These are phyloP conservation scores for Sphaeramia orbicularis DNA, from an alignment of 2,797 vertebrate genomes.

Conservation along the genomic window DNA sequence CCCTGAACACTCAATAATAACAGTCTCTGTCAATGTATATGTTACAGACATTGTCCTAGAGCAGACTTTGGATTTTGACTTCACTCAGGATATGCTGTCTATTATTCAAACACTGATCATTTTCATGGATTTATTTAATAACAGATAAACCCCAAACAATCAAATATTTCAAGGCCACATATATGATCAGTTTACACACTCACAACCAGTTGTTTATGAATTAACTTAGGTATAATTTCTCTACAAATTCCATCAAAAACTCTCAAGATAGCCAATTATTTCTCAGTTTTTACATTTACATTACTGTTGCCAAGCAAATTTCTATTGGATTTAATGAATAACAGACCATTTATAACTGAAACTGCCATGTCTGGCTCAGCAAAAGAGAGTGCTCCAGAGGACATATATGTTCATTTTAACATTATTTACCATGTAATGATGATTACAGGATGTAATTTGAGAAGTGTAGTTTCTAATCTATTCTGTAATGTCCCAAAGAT, in stretches of 20 bases:
- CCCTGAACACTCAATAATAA: slow-evolving; percentile 19
- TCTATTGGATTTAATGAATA: no score
- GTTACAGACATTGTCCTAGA: slow-evolving; percentile 6
- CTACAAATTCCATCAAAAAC: no score
- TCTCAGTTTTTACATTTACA: no score
- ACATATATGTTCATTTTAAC: background rate
- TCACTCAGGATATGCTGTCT: slow-evolving; percentile 54
- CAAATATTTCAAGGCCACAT: background rate
- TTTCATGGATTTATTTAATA: slow-evolving; percentile 1
- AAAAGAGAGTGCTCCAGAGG: no score
- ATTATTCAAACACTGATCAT: slow-evolving; percentile 8
- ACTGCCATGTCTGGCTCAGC: no score
- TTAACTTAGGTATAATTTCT: no score
- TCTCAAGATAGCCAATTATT: no score
- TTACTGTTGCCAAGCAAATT: no score
- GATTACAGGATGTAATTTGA: slow-evolving; percentile 12
- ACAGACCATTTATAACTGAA: no score
- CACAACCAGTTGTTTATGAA: no score
- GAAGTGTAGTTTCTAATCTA: slow-evolving; percentile 15
- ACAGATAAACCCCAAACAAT: background rate
- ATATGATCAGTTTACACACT: no score
- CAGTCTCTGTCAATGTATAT: slow-evolving; percentile 4
- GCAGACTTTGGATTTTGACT: slow-evolving; percentile 19
- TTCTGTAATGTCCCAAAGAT: slow-evolving; percentile 15
- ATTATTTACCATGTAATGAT: background rate